Conservation (phyloP, 1,140 invertebrate genomes). For the Ladona fulva region DNA sequence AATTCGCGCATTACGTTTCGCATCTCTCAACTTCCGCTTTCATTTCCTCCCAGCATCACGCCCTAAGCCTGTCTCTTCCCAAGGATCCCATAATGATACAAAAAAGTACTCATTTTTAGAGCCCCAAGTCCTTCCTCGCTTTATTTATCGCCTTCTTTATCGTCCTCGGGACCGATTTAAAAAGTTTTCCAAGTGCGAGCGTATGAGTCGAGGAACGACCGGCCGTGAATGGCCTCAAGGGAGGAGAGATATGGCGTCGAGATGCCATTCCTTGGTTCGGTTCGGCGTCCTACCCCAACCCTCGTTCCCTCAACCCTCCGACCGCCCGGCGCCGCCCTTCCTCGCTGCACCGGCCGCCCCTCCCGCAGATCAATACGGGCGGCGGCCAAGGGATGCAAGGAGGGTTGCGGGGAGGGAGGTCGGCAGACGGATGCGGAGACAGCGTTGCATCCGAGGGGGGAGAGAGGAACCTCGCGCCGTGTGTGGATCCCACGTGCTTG, state of each 20-base stretch:
- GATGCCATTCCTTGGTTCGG: not conserved
- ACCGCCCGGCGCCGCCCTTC: not conserved
- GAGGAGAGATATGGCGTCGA: not conserved
- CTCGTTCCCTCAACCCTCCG: not conserved
- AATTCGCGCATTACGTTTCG: too few relatives aligned
- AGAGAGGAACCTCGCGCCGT: not conserved
- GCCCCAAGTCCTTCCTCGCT: too few relatives aligned
- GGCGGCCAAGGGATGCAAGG: not conserved
- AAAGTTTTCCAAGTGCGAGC: too few relatives aligned
- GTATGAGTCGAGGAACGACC: not conserved
- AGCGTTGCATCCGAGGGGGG: not conserved
- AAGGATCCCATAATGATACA: too few relatives aligned
- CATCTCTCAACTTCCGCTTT: too few relatives aligned
- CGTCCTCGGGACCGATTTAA: too few relatives aligned
- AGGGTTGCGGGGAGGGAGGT: not conserved
- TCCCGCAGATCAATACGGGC: not conserved
- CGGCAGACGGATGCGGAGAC: slow-evolving; percentile 4
- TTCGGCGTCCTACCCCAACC: slow-evolving; percentile 4
- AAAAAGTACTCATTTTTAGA: too few relatives aligned
- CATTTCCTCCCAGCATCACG: too few relatives aligned
- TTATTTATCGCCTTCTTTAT: too few relatives aligned
- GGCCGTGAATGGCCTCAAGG: not conserved
- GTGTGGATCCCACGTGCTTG: not conserved
- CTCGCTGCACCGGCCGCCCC: not conserved
- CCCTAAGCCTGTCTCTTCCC: too few relatives aligned